Conservation (phyloP, 2,888 invertebrate genomes). For the Timema cristinae region DNA sequence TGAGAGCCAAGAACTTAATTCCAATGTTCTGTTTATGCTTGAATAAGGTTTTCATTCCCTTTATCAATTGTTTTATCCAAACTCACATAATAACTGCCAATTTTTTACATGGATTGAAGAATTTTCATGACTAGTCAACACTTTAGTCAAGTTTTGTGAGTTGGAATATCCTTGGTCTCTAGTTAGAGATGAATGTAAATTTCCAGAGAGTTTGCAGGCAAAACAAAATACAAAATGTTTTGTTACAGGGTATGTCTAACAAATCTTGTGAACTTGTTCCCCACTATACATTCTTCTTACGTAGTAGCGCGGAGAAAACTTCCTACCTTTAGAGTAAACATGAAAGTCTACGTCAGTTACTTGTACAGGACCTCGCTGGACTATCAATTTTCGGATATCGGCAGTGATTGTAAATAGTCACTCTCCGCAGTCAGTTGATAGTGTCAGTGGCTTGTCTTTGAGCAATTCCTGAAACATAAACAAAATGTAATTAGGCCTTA, state of each 20-base stretch:
- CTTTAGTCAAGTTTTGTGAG: too few relatives aligned
- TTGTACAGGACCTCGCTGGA: conserved; percentile 11
- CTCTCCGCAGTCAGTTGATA: conserved; percentile 12
- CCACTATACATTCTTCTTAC: neutral
- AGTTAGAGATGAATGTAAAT: too few relatives aligned
- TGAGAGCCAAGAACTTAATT: too few relatives aligned
- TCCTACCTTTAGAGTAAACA: conserved; percentile 8
- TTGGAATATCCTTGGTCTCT: too few relatives aligned
- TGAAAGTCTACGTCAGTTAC: neutral
- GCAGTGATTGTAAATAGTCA: conserved; percentile 6
- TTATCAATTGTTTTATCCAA: too few relatives aligned
- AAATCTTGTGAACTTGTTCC: conserved; percentile 5
- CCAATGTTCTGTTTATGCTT: too few relatives aligned
- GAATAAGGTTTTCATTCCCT: too few relatives aligned
- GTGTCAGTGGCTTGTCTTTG: conserved; percentile 3
- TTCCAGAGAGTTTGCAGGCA: conserved; percentile 11
- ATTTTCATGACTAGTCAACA: too few relatives aligned
- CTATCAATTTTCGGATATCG: neutral
- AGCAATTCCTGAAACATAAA: neutral
- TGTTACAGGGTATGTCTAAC: neutral
- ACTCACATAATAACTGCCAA: too few relatives aligned
- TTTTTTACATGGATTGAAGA: too few relatives aligned
- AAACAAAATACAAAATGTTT: conserved; percentile 12
- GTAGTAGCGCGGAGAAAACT: neutral
- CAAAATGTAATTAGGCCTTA: too few relatives aligned